Base-by-base conservation (phyloP, 2,888 invertebrate species). In the Chymomyza fuscimana region DNA sequence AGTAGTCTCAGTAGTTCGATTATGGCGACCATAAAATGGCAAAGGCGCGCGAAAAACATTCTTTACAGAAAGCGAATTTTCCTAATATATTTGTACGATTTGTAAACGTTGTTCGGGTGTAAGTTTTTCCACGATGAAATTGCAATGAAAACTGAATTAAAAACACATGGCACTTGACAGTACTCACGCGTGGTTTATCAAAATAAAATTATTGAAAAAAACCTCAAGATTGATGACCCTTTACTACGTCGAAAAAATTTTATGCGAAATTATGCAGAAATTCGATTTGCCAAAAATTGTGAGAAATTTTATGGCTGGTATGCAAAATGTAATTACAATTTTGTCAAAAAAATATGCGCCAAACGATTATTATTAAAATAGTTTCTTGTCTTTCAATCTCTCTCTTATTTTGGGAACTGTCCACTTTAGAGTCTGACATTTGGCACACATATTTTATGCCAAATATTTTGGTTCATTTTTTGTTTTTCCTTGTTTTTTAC, bases 221-320 rank as follows among this genome's bases (percentile, higher is more conserved):
- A n/a, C n/a, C n/a, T n/a, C 51, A n/a, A 51, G 2, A n/a, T 51
- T 4, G 2, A 51, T 51, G 40, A 59, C 63, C 5, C 22, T 29
- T 52, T 2, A 16, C 16, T 54, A 19, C 54, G 6, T 16, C 10
- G 16, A 52, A 56, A 46, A 63, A 63, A 67, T 63, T 62, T 59
- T n/a, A 56, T 56, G 15, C 7, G 16, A 46, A 12, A 40, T 46
- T 46, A 12, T 46, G 36, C 32, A 36, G 19, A 19, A 61, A 61
- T 29, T 16, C 29, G 25, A 40, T 52, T 64, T 40, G 59, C 68
- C 72, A 59, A 61, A 54, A 19, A n/a, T 54, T 65, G 63, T 70
- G 72, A 54, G 70, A 73, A 73, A 73, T 76, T 82, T 86, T 72
- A 81, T 63, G 86, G 72, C 77, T 80, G 70, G 67, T 71, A 69